Percentiles rank a stretch among this genome's conserved stretches.
phyloP scores from a whole-genome alignment of 1,140 invertebrate genomes.

The Cydia pomonella region DNA sequence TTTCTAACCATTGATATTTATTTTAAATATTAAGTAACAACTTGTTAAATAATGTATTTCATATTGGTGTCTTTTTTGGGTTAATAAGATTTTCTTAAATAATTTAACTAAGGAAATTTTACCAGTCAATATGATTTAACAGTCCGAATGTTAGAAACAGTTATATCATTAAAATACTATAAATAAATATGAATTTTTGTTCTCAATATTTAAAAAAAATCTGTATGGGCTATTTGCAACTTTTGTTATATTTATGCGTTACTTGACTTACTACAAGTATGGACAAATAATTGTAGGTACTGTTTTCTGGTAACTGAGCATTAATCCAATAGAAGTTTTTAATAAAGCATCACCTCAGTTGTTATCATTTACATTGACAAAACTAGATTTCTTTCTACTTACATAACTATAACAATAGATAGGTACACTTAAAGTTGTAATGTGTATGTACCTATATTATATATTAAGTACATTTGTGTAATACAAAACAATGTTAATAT shows the following conservation, averaged over 20 bases:
- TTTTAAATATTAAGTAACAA: conserved; percentile 19
- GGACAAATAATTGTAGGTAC: too few species aligned
- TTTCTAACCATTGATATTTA: background rate
- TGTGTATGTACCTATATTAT: background rate
- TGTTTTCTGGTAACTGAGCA: background rate
- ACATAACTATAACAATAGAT: conserved; percentile 22
- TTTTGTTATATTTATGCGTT: too few species aligned
- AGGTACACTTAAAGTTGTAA: background rate
- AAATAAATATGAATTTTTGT: background rate
- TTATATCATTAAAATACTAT: background rate
- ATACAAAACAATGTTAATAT: background rate
- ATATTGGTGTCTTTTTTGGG: background rate
- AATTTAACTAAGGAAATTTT: background rate
- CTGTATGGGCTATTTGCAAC: too few species aligned
- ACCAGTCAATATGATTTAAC: background rate
- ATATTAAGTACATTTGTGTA: background rate
- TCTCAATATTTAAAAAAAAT: too few species aligned
- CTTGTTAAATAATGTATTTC: conserved; percentile 22
- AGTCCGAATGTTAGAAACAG: background rate
- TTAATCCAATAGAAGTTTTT: background rate
- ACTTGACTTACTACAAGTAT: too few species aligned
- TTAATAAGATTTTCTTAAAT: conserved; percentile 3
- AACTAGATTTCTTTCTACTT: conserved; percentile 33
- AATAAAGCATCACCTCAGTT: background rate
- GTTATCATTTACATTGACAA: conserved; percentile 15